These are phyloP conservation scores for Prenolepis imparis DNA, from an alignment of 2,888 invertebrate species.

Conservation along the genomic window DNA sequence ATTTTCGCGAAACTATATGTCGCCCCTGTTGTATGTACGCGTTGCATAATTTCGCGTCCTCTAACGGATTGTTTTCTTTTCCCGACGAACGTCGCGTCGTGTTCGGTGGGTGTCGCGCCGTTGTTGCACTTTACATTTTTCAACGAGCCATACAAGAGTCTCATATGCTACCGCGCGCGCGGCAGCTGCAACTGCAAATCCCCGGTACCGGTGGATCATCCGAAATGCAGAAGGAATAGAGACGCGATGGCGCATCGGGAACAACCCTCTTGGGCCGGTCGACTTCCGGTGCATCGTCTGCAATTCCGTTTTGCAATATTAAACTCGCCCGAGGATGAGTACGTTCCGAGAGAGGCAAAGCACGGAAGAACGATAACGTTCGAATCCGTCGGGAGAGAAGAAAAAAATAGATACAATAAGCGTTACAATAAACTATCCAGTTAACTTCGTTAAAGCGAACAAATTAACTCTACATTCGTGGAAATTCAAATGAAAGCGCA, in stretches of 20 bases:
- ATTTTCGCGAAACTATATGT: constrained; percentile 18
- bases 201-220: constrained; percentile 26
- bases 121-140: constrained; percentile 55
- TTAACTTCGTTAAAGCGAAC: constrained; percentile 30
- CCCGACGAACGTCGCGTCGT: constrained; percentile 19
- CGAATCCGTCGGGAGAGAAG: constrained; percentile 33
- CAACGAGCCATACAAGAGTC: constrained; percentile 26
- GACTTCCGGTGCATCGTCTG: constrained; percentile 45
- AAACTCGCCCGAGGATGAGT: constrained; percentile 44
- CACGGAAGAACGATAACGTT: constrained; percentile 43
- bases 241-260: constrained; percentile 39
- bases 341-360: constrained; percentile 10
- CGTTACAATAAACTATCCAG: constrained; percentile 27
- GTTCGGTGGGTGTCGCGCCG: constrained; percentile 9
- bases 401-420: constrained; percentile 20
- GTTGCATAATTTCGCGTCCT: constrained; percentile 34
- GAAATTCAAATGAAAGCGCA: background rate
- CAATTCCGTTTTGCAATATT: constrained; percentile 63
- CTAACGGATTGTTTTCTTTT: constrained; percentile 46
- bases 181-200: constrained; percentile 52
- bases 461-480: constrained; percentile 17
- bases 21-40: background rate
- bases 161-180: constrained; percentile 21
- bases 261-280: constrained; percentile 52
- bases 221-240: constrained; percentile 57